Conservation (phyloP, 2,113 vertebrate species). For the Myocastor coypus region DNA sequence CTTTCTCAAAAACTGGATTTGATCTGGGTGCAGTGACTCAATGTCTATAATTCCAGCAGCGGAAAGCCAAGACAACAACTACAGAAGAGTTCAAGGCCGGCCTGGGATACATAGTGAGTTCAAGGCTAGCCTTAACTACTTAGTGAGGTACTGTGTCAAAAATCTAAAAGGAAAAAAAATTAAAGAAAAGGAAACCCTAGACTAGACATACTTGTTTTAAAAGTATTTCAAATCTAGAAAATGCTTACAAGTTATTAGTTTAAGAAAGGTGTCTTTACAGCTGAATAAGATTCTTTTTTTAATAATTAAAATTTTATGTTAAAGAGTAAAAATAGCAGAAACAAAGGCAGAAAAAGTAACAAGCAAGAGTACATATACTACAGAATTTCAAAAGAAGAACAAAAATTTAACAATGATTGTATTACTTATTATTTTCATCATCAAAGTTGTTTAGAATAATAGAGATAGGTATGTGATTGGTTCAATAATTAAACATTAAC, state of each 20-base stretch:
- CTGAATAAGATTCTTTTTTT: not conserved
- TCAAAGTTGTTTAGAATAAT: too few relatives aligned
- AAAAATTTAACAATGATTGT: too few relatives aligned
- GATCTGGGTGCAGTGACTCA: not conserved
- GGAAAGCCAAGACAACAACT: not conserved
- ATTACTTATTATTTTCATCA: too few relatives aligned
- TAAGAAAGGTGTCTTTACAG: not conserved
- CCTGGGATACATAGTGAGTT: not conserved
- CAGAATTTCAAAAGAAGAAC: too few relatives aligned
- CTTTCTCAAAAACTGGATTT: slow-evolving; percentile 1
- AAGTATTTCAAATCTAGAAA: slow-evolving; percentile 28
- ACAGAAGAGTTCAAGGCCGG: not conserved
- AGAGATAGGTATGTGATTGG: too few relatives aligned
- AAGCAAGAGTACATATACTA: too few relatives aligned
- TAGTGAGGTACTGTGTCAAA: not conserved
- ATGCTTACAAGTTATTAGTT: not conserved
- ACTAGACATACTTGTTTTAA: not conserved
- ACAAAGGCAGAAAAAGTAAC: too few relatives aligned
- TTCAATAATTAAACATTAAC: too few relatives aligned
- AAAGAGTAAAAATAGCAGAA: too few relatives aligned
- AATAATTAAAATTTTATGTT: too few relatives aligned
- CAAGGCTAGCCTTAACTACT: not conserved
- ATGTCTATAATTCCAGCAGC: not conserved
- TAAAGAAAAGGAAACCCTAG: not conserved
- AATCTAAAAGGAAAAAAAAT: not conserved